Conservation (phyloP, 2,113 vertebrate genomes). For the Gopherus evgoodei region DNA sequence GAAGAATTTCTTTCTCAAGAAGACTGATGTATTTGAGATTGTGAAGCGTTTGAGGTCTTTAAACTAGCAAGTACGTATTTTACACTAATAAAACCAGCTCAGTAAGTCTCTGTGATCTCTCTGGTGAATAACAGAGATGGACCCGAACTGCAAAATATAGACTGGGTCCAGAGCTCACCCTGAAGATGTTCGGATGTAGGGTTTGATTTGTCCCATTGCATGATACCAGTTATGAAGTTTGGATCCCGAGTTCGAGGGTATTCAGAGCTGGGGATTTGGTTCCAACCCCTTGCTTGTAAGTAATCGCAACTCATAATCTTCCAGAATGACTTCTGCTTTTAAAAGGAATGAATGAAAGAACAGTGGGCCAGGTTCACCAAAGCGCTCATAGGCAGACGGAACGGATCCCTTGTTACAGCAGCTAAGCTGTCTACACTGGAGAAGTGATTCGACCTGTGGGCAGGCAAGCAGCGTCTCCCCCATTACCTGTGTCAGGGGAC, state of each 20-base stretch:
- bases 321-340: background rate
- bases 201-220: background rate
- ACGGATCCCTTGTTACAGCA: background rate
- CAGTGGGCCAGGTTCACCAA: accelerated
- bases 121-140: background rate
- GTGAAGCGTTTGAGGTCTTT: background rate
- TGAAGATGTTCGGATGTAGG: background rate
- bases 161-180: accelerated
- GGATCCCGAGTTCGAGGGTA: accelerated
- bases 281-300: background rate
- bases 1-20: background rate
- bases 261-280: background rate
- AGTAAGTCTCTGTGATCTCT: background rate
- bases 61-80: background rate
- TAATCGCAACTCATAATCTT: accelerated
- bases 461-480: background rate
- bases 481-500: background rate
- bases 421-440: background rate
- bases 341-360: background rate
- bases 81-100: slow-evolving; percentile 14
- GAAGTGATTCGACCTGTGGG: background rate
- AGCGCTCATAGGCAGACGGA: background rate
- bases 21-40: background rate
- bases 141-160: accelerated
- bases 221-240: background rate